Conservation (phyloP, 2,113 vertebrate genomes). For the Thalassarche chlororhynchos region DNA sequence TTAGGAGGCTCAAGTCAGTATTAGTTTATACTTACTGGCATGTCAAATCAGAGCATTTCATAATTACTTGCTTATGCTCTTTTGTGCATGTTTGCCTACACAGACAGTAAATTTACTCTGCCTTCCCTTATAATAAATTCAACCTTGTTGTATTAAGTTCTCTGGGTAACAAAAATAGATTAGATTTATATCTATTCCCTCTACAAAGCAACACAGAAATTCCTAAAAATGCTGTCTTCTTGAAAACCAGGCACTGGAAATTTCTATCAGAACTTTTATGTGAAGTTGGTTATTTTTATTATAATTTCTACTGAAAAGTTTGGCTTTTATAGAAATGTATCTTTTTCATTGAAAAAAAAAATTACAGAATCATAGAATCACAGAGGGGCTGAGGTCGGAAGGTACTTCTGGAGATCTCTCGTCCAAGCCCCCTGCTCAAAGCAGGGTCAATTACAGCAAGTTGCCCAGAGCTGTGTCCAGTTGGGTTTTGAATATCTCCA, state of each 20-base stretch:
- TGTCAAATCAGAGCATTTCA: constrained; percentile 61
- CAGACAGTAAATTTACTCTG: constrained; percentile 38
- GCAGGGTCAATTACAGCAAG: neutral
- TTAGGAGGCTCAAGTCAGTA: constrained; percentile 58
- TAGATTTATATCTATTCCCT: neutral
- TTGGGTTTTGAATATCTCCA: neutral
- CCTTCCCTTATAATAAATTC: constrained; percentile 21
- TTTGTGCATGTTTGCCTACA: constrained; percentile 43
- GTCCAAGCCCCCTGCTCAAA: neutral
- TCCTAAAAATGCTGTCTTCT: neutral
- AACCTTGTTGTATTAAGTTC: constrained; percentile 10
- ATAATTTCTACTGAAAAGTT: neutral
- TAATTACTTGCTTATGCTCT: constrained; percentile 62
- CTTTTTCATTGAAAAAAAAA: neutral
- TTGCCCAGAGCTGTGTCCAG: neutral
- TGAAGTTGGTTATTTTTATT: neutral
- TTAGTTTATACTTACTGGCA: constrained; percentile 67
- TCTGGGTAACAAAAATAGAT: constrained; percentile 7
- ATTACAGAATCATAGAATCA: neutral
- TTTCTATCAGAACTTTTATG: neutral
- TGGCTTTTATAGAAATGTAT: neutral
- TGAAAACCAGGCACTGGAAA: neutral
- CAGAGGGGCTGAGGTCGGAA: neutral
- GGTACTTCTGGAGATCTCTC: neutral
- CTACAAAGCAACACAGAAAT: neutral